phyloP scores from a whole-genome alignment of 2,113 vertebrate genomes.

The Anolis sagrei region DNA sequence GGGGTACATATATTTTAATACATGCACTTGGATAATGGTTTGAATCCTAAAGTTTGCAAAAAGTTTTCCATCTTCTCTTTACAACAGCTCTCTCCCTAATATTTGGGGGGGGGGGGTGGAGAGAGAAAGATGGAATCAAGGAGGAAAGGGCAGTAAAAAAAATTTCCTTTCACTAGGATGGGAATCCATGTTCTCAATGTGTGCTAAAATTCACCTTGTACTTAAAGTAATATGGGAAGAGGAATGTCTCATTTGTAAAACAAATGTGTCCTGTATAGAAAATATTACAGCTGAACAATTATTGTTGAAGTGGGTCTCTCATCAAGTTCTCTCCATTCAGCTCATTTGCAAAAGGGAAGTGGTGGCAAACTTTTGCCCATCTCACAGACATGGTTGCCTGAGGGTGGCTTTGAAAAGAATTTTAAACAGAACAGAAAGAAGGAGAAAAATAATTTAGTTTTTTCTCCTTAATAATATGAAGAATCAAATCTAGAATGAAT shows the following conservation, averaged over 20 bases:
- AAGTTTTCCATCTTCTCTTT: neutral
- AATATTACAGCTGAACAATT: neutral
- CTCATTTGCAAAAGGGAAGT: neutral
- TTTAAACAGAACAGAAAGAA: neutral
- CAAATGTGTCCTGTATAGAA: neutral
- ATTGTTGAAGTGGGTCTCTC: neutral
- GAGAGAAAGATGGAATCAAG: neutral
- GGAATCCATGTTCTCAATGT: neutral
- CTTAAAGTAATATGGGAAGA: neutral
- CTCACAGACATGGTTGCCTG: neutral
- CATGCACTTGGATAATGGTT: too few relatives aligned
- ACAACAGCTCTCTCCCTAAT: neutral
- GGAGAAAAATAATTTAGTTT: neutral
- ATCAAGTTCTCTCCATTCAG: neutral
- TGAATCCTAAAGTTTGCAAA: neutral
- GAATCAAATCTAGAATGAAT: conserved; percentile 8
- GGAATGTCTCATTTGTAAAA: neutral
- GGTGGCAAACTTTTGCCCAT: neutral
- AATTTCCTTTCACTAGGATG: neutral
- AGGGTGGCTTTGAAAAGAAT: neutral
- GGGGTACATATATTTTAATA: too few relatives aligned
- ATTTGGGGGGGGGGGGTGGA: too few relatives aligned
- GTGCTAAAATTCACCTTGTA: neutral
- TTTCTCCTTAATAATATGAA: neutral
- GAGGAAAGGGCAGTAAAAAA: neutral